Percentiles rank a stretch among this genome's conserved stretches.
These are phyloP conservation scores for Drosophila diplacantha DNA, from an alignment of 2,888 invertebrate genomes.

Conservation along the genomic window DNA sequence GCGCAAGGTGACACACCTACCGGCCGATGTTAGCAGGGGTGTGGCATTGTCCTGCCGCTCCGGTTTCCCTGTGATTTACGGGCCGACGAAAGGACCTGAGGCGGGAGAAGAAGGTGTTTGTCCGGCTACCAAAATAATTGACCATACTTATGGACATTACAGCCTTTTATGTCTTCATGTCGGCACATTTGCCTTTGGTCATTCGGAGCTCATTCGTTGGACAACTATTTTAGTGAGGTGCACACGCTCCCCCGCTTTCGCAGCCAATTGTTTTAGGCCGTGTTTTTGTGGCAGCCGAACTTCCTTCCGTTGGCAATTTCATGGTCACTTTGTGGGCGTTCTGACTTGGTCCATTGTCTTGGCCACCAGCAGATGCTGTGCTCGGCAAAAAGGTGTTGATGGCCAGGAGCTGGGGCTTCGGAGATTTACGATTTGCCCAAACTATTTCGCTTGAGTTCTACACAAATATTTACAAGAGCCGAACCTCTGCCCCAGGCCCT, in stretches of 20 bases:
- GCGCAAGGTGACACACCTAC: constrained; percentile 61
- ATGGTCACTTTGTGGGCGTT: constrained; percentile 77
- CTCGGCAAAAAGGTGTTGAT: constrained; percentile 26
- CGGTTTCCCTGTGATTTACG: constrained; percentile 67
- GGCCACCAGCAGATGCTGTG: constrained; percentile 37
- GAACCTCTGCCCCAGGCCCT: constrained; percentile 8
- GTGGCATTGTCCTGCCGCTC: constrained; percentile 38
- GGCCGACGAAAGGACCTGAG: constrained; percentile 69
- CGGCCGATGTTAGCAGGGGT: neutral
- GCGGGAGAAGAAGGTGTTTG: constrained; percentile 32
- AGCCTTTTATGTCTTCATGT: constrained; percentile 64
- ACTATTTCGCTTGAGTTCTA: constrained; percentile 27
- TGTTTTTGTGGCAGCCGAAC: constrained; percentile 72
- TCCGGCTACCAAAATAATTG: constrained; percentile 65
- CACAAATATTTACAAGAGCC: constrained; percentile 32
- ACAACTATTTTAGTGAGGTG: constrained; percentile 66
- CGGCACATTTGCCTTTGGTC: constrained; percentile 62
- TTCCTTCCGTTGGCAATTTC: constrained; percentile 77
- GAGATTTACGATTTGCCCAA: constrained; percentile 24
- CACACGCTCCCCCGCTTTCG: constrained; percentile 27
- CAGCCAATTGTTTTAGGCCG: constrained; percentile 63
- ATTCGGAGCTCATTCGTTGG: constrained; percentile 40
- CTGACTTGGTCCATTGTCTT: constrained; percentile 66
- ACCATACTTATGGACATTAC: constrained; percentile 74
- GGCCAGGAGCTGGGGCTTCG: neutral